Evolutionary conservation across 2,888 invertebrate genomes (phyloP).

Genomic region (Julus scanicus): DNA sequence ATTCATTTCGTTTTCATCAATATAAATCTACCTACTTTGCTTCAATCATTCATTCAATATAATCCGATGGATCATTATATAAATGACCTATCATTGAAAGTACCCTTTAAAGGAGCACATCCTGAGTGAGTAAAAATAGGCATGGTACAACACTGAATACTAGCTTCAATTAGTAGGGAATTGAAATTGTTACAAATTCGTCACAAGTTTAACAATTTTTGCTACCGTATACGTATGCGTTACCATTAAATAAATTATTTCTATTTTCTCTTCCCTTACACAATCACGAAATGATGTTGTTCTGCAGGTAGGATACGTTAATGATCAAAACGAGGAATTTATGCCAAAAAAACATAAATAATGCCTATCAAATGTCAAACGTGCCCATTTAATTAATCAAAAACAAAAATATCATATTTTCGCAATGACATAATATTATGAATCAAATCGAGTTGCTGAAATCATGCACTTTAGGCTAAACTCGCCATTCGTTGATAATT

Average conservation of each 20-base stretch:
- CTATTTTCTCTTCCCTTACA: too few species aligned
- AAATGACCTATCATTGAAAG: background rate
- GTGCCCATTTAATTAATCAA: background rate
- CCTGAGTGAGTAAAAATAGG: background rate
- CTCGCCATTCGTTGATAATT: background rate
- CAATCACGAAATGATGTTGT: background rate
- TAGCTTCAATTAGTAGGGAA: too few species aligned
- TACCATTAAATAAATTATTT: background rate
- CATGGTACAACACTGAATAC: too few species aligned
- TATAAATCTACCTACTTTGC: background rate
- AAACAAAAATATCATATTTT: too few species aligned
- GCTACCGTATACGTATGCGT: too few species aligned
- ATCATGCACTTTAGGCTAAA: background rate
- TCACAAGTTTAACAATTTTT: too few species aligned
- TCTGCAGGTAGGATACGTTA: background rate
- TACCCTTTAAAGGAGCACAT: background rate
- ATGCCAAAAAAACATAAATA: background rate
- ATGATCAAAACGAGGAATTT: background rate
- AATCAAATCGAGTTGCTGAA: background rate
- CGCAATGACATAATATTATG: background rate
- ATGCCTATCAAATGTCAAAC: background rate
- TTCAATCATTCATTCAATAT: slow-evolving; percentile 40
- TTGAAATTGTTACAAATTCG: too few species aligned
- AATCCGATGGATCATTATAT: background rate
- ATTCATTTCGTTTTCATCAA: slow-evolving; percentile 40